Conservation (phyloP, 2,797 vertebrate genomes). For the Rhynchonycteris naso region DNA sequence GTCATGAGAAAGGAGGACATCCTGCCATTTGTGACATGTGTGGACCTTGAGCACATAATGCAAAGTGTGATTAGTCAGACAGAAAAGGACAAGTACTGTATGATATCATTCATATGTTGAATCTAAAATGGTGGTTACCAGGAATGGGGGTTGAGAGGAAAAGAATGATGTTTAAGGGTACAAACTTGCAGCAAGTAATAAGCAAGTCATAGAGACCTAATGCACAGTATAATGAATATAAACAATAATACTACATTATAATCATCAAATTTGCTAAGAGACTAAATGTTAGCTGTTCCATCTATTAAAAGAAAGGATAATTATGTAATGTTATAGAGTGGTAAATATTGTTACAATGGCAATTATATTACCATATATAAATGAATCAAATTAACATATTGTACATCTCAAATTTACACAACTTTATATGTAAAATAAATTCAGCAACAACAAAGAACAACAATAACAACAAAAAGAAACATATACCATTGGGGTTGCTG, state of each 20-base stretch:
- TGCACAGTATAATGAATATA: not conserved
- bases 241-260: not conserved
- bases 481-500: not conserved
- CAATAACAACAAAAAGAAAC: not conserved
- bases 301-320: not conserved
- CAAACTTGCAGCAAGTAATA: not conserved
- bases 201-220: not conserved
- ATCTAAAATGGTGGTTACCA: not conserved
- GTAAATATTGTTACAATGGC: not conserved
- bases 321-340: not conserved
- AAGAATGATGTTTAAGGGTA: not conserved
- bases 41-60: not conserved
- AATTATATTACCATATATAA: not conserved
- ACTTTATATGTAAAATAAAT: not conserved
- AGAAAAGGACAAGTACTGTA: not conserved
- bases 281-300: not conserved
- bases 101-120: not conserved
- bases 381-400: not conserved
- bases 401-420: not conserved
- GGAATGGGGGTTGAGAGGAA: not conserved
- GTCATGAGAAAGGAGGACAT: not conserved
- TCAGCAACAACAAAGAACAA: not conserved
- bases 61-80: not conserved
- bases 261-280: not conserved
- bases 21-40: not conserved